Conservation (phyloP, 2,888 invertebrate genomes). For the Cantharis rufa region DNA sequence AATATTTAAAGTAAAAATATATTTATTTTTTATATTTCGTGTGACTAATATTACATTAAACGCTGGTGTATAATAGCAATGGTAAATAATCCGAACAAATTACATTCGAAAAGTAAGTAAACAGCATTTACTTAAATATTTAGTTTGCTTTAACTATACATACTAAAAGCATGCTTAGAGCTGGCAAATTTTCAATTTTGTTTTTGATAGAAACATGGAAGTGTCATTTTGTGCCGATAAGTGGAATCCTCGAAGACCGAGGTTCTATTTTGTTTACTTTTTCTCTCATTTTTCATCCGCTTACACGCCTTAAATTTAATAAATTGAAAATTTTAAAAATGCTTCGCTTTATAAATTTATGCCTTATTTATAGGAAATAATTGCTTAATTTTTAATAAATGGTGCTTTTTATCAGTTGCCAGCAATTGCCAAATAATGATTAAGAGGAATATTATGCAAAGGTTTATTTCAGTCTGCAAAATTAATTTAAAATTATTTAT, state of each 20-base stretch:
- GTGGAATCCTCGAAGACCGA: constrained; percentile 11
- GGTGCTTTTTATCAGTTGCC: not conserved
- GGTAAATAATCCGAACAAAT: not conserved
- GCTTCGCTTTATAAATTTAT: not conserved
- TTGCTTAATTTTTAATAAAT: not conserved
- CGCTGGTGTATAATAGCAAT: not conserved
- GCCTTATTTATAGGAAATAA: not conserved
- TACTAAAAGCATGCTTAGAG: constrained; percentile 11
- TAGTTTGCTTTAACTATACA: not conserved
- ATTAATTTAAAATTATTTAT: not conserved
- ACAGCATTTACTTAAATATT: not conserved
- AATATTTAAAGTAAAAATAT: not conserved
- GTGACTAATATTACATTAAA: not conserved
- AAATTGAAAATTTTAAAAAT: not conserved
- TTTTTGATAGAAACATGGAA: constrained; percentile 8
- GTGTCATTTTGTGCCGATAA: constrained; percentile 17
- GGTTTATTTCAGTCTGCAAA: not conserved
- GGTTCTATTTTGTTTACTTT: constrained; percentile 2
- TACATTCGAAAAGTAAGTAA: not conserved
- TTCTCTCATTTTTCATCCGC: not conserved
- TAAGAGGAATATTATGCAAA: not conserved
- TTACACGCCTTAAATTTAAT: not conserved
- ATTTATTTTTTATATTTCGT: not conserved
- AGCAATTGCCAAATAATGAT: not conserved
- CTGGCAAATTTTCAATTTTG: constrained; percentile 13